Evolutionary conservation across 2,113 vertebrate species (phyloP), one percentile per base, ranked within the genome.

Genomic region (Caretta caretta): DNA sequence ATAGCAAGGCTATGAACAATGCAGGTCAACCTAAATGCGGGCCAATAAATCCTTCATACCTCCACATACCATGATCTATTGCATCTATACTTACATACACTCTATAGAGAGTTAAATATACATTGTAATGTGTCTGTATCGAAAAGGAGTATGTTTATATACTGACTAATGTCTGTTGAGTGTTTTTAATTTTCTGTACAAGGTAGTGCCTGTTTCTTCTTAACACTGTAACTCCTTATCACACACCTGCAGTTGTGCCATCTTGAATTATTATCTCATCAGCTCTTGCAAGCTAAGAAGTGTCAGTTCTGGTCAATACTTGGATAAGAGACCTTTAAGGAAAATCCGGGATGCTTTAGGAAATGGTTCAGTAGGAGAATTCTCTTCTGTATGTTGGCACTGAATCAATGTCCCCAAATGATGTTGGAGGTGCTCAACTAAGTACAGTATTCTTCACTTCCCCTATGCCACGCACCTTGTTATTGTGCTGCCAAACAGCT

Each of bases 211-310:
- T 86, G 10, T 83, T 94, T 94, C 83, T 59, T 54, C 8, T 46
- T 78, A 65, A 25, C n/a, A 12, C 42, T 88, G 84, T 59, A 76
- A 57, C 42, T 94, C 83, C 90, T 96, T 97, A 94, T 94, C 97
- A 92, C 84, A 78, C 76, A 25, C 69, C 35, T 96, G 76, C 93
- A 97, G 93, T 53, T 75, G n/a, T 75, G 56, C 53, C 83, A 54
- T 83, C 81, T 90, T 80, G 54, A 14, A 16, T 69, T 29, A 24
- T 53, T 80, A 92, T 96, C 88, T 94, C 89, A 93, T 93, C 85
- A 57, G 94, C 90, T 94, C 85, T 91, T 88, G 78, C 80, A 89
- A 91, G 83, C 89, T 87, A 90, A 95, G 90, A 1, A 10, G 84
- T 90, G 89, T 93, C 35, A 90, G 81, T 87, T 62, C n/a, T 0